These are phyloP conservation scores for Acropora yongei DNA, from an alignment of 64 coral and sea anemone genomes.

Conservation along the genomic window DNA sequence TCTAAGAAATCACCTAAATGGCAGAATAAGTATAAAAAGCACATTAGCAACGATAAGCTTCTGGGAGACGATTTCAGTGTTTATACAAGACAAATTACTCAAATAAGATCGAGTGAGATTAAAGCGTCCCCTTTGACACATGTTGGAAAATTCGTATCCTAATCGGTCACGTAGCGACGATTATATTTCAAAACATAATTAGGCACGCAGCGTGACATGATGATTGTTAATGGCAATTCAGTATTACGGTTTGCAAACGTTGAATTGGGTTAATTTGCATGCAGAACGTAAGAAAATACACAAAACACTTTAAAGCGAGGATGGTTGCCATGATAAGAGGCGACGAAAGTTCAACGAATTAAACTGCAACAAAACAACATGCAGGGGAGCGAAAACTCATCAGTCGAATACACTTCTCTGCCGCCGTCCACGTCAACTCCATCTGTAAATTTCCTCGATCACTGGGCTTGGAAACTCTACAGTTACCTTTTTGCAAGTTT, in stretches of 20 bases:
- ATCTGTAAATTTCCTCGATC: background rate
- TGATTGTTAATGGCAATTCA: background rate
- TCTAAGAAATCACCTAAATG: no score
- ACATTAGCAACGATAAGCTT: background rate
- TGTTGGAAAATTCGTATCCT: background rate
- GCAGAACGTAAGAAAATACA: background rate
- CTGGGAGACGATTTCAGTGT: background rate
- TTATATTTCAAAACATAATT: background rate
- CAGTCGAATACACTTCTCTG: background rate
- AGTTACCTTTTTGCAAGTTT: background rate
- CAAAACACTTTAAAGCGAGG: background rate
- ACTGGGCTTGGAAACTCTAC: slow-evolving; percentile 20
- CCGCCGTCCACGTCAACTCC: background rate
- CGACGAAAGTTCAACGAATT: background rate
- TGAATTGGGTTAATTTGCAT: background rate
- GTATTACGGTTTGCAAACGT: background rate
- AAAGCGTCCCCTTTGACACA: background rate
- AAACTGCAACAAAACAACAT: background rate
- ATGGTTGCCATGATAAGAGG: background rate
- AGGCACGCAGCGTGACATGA: background rate
- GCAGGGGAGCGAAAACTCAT: background rate
- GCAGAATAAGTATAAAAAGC: no score
- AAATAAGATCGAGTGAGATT: background rate
- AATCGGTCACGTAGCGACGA: background rate
- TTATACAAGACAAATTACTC: background rate